A percentile compares a stretch with the other conserved stretches of the same genome.
These are phyloP conservation scores for Epinotia demarniana DNA, from an alignment of 2,888 invertebrate genomes.

Conservation along the genomic window DNA sequence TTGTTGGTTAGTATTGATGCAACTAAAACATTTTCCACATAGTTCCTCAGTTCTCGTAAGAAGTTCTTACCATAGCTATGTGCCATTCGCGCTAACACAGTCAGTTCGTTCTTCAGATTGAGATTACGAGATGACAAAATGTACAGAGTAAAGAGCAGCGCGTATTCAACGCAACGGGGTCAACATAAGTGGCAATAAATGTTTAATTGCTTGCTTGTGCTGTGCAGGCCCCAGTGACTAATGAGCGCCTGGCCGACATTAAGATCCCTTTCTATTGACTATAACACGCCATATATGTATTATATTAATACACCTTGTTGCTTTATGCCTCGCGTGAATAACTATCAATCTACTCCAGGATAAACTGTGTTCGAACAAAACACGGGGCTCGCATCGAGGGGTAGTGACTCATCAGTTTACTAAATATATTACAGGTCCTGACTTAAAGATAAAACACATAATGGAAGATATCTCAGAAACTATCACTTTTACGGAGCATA, in stretches of 20 bases:
- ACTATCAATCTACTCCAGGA: neutral
- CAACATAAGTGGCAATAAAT: constrained; percentile 66
- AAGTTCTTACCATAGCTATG: neutral
- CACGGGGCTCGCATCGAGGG: neutral
- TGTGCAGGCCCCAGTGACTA: constrained; percentile 60
- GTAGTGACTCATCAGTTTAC: too few species aligned
- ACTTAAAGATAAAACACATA: neutral
- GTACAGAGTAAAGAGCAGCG: constrained; percentile 51
- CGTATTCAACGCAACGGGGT: constrained; percentile 60
- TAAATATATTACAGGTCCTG: neutral
- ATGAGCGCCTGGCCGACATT: constrained; percentile 53
- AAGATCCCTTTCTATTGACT: constrained; percentile 24
- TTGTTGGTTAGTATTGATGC: too few species aligned
- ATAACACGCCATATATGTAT: neutral
- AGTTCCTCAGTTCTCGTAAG: neutral
- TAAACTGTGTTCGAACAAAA: neutral
- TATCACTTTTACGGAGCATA: too few species aligned
- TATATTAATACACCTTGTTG: constrained; percentile 3
- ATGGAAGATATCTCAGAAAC: too few species aligned
- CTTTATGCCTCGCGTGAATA: neutral
- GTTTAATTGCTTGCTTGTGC: constrained; percentile 60
- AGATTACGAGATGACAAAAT: constrained; percentile 48
- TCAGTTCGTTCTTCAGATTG: constrained; percentile 29
- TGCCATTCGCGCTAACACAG: constrained; percentile 4
- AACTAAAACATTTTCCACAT: neutral